These are phyloP conservation scores for Notoglanidium macrostoma DNA, from an alignment of 2,797 vertebrate species.

Conservation along the genomic window DNA sequence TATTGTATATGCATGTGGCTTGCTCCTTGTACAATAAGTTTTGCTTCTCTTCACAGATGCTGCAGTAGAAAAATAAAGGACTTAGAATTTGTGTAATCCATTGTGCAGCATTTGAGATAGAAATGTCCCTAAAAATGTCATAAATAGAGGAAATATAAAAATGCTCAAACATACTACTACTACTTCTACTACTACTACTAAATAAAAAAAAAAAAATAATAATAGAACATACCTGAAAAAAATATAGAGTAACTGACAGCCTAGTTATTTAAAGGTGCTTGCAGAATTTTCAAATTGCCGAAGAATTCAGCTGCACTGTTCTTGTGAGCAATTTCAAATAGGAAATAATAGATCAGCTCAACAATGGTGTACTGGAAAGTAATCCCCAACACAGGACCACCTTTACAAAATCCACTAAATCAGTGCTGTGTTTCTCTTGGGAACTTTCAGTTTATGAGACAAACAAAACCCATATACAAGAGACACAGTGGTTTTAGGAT, in stretches of 20 bases:
- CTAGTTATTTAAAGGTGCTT: background rate
- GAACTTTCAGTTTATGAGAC: slow-evolving; percentile 36
- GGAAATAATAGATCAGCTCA: slow-evolving; percentile 36
- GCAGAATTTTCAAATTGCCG: background rate
- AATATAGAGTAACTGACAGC: background rate
- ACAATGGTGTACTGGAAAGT: slow-evolving; percentile 31
- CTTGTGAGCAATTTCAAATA: slow-evolving; percentile 7
- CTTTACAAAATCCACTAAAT: slow-evolving; percentile 44
- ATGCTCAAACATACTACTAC: background rate
- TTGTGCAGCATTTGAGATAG: background rate
- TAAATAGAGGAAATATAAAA: background rate
- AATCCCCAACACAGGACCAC: slow-evolving; percentile 14
- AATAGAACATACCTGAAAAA: background rate
- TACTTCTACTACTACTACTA: too few species aligned
- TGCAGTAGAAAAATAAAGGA: background rate
- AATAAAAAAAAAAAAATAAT: background rate
- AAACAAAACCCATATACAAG: slow-evolving; percentile 44
- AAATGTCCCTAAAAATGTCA: background rate
- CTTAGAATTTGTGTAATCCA: background rate
- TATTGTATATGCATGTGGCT: background rate
- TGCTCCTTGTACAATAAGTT: background rate
- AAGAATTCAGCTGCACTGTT: background rate
- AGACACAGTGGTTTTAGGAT: slow-evolving; percentile 36
- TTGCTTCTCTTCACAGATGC: background rate
- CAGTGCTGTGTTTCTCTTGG: slow-evolving; percentile 25